A percentile compares a stretch with the other conserved stretches of the same genome.
phyloP scores from a whole-genome alignment of 2,888 invertebrate genomes.

The Macrophya annulata region DNA sequence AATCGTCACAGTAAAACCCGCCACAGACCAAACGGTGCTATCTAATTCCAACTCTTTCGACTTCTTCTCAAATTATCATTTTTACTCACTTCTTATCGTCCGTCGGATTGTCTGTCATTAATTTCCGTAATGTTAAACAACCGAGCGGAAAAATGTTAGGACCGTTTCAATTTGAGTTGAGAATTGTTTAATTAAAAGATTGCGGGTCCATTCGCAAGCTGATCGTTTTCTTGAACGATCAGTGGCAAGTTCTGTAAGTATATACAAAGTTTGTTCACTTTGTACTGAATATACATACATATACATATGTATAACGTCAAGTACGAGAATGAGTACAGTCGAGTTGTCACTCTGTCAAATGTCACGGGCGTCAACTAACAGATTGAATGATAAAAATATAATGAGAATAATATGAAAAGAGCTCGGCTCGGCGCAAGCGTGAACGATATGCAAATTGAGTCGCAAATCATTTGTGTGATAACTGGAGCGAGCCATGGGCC shows the following conservation, averaged over 20 bases:
- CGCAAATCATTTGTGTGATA: conserved; percentile 56
- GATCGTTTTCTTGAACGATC: background rate
- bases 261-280: background rate
- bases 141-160: background rate
- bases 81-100: conserved; percentile 7
- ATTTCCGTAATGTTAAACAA: background rate
- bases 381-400: conserved; percentile 44
- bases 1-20: conserved; percentile 9
- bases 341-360: background rate
- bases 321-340: background rate
- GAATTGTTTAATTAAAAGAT: background rate
- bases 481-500: conserved; percentile 54
- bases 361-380: conserved; percentile 11
- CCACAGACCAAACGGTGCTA: background rate
- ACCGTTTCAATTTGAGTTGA: too few relatives aligned
- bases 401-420: conserved; percentile 1
- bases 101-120: conserved; percentile 21
- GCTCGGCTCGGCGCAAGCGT: background rate
- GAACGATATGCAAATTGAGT: conserved; percentile 55
- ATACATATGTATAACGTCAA: background rate
- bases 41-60: conserved; percentile 27
- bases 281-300: too few relatives aligned
- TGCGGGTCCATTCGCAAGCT: background rate
- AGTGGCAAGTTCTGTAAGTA: background rate
- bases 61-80: conserved; percentile 4